These are phyloP conservation scores for Halcyon chelicuti DNA, from an alignment of 2,797 vertebrate species.

Conservation along the genomic window DNA sequence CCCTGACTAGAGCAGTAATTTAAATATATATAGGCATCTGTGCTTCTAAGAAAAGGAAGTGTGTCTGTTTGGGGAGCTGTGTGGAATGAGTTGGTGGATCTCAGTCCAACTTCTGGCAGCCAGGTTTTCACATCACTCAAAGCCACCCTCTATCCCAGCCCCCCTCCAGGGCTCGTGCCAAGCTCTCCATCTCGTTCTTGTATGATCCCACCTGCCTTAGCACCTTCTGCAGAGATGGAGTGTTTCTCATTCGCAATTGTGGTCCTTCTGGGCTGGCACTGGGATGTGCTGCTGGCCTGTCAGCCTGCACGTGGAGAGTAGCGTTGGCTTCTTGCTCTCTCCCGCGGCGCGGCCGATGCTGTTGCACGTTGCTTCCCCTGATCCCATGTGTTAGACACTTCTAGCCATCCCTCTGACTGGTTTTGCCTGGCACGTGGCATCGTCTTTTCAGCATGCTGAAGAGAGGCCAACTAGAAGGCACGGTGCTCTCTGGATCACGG, in stretches of 20 bases:
- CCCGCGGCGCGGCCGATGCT: neutral
- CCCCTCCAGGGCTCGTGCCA: neutral
- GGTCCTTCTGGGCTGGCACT: neutral
- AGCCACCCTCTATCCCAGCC: neutral
- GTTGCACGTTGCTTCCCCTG: neutral
- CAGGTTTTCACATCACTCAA: slow-evolving; percentile 56
- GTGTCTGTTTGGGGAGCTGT: slow-evolving; percentile 62
- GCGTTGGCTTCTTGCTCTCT: neutral
- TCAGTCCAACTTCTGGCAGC: slow-evolving; percentile 59
- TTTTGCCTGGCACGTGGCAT: neutral
- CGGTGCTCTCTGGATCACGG: neutral
- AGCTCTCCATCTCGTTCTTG: neutral
- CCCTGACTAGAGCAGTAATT: slow-evolving; percentile 51
- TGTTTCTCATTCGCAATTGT: neutral
- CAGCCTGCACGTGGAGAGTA: neutral
- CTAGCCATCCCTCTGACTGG: neutral
- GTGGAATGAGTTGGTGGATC: slow-evolving; percentile 63
- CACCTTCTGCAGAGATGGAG: neutral
- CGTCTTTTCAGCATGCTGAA: neutral
- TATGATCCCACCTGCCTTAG: slow-evolving; percentile 30
- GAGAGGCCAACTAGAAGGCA: neutral
- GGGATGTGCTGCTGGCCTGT: neutral
- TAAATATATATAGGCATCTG: slow-evolving; percentile 67
- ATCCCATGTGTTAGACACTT: neutral
- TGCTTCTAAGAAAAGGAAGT: slow-evolving; percentile 66